Conservation (phyloP, 1,140 invertebrate species). For the Atopsyche davidsoni region DNA sequence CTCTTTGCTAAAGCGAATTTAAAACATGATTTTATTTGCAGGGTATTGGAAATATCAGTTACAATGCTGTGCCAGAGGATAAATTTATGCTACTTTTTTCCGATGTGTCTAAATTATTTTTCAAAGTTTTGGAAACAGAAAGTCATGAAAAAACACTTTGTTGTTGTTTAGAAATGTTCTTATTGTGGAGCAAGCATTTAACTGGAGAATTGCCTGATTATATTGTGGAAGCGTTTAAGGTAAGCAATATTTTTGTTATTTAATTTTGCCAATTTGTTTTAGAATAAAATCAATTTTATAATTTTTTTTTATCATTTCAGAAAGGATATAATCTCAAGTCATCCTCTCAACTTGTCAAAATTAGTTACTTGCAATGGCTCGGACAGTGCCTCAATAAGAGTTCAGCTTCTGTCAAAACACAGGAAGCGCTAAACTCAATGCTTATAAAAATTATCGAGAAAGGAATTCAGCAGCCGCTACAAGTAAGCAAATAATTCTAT, state of each 20-base stretch:
- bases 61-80: slow-evolving; percentile 60
- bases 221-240: slow-evolving; percentile 71
- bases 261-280: background rate
- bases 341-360: slow-evolving; percentile 68
- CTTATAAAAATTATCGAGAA: slow-evolving; percentile 65
- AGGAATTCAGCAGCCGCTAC: slow-evolving; percentile 58
- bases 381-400: slow-evolving; percentile 55
- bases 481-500: slow-evolving; percentile 38
- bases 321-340: slow-evolving; percentile 75
- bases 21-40: slow-evolving; percentile 34
- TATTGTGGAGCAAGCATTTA: slow-evolving; percentile 70
- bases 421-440: slow-evolving; percentile 49
- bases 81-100: slow-evolving; percentile 53
- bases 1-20: background rate
- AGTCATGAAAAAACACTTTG: slow-evolving; percentile 88
- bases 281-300: background rate
- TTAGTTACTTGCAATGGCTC: slow-evolving; percentile 72
- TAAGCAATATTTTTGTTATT: slow-evolving; percentile 30
- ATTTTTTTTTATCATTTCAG: slow-evolving; percentile 40
- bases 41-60: slow-evolving; percentile 76
- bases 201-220: slow-evolving; percentile 60
- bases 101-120: slow-evolving; percentile 60
- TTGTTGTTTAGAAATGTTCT: slow-evolving; percentile 72
- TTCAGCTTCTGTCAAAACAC: slow-evolving; percentile 42
- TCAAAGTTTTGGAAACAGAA: slow-evolving; percentile 79